These are phyloP conservation scores for Nemurella pictetii DNA, from an alignment of 2,888 invertebrate species.

Conservation along the genomic window DNA sequence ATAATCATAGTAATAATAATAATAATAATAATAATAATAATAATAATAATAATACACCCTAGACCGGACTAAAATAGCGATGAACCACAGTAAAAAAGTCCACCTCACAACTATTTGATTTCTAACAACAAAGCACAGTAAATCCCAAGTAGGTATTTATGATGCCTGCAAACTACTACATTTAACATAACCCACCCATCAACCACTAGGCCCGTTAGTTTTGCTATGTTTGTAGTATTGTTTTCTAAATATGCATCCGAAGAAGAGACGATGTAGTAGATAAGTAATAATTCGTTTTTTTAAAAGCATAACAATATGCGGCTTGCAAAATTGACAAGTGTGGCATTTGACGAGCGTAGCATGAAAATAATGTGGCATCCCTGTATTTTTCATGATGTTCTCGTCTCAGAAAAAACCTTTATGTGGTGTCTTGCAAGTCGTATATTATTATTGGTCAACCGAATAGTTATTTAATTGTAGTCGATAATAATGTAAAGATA, in stretches of 20 bases:
- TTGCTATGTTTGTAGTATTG: background rate
- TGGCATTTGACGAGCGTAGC: background rate
- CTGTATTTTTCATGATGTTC: background rate
- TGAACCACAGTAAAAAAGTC: background rate
- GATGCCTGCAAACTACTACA: background rate
- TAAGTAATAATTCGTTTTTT: background rate
- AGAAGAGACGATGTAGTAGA: background rate
- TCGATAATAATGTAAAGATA: background rate
- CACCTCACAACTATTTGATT: too few relatives aligned
- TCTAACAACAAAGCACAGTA: background rate
- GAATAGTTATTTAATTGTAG: background rate
- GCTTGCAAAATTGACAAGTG: too few relatives aligned
- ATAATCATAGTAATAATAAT: slow-evolving; percentile 1
- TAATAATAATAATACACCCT: slow-evolving; percentile 9
- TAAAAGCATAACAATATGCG: too few relatives aligned
- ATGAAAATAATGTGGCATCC: background rate
- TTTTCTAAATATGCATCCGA: too few relatives aligned
- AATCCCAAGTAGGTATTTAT: background rate
- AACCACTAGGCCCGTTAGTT: background rate
- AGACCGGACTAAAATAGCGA: background rate
- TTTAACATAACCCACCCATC: background rate
- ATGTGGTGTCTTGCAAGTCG: background rate
- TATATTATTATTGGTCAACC: background rate
- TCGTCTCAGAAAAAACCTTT: background rate
- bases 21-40: slow-evolving; percentile 16